These are phyloP conservation scores for Notarius lentiginosus DNA, from an alignment of 2,113 vertebrate species.

Conservation along the genomic window DNA sequence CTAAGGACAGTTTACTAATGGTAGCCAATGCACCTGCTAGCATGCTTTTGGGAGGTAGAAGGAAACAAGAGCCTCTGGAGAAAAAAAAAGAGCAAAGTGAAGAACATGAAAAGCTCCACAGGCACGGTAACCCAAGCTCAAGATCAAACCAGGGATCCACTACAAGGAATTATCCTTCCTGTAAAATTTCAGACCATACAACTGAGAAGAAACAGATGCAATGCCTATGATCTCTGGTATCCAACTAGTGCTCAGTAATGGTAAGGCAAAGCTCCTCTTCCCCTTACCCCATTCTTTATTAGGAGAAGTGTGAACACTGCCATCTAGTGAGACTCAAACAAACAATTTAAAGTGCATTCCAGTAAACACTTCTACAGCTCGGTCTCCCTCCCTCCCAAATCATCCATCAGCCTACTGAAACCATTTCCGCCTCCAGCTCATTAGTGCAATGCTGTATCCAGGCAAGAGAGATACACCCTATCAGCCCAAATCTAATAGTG, in stretches of 20 bases:
- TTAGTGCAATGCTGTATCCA: slow-evolving; percentile 35
- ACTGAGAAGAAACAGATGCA: not conserved
- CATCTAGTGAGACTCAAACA: slow-evolving; percentile 67
- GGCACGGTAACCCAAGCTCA: not conserved
- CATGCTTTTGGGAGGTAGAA: not conserved
- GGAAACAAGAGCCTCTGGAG: not conserved
- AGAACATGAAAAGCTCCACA: not conserved
- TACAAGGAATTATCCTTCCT: not conserved
- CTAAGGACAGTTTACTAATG: too few species aligned
- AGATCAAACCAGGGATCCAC: not conserved
- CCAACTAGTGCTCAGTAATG: not conserved
- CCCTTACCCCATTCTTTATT: not conserved
- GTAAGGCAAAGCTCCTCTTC: not conserved
- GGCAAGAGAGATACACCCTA: slow-evolving; percentile 32
- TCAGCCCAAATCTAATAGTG: slow-evolving; percentile 42
- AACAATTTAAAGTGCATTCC: not conserved
- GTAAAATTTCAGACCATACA: not conserved
- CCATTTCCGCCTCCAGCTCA: slow-evolving; percentile 19
- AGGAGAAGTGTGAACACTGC: slow-evolving; percentile 69
- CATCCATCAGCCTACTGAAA: slow-evolving; percentile 5
- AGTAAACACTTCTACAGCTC: slow-evolving; percentile 11
- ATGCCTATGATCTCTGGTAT: not conserved
- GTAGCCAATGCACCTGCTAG: not conserved
- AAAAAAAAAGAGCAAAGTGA: too few species aligned
- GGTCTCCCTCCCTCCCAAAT: slow-evolving; percentile 18